These are phyloP conservation scores for Astreopora myriophthalma DNA, from an alignment of 64 coral and sea anemone genomes.

Conservation along the genomic window DNA sequence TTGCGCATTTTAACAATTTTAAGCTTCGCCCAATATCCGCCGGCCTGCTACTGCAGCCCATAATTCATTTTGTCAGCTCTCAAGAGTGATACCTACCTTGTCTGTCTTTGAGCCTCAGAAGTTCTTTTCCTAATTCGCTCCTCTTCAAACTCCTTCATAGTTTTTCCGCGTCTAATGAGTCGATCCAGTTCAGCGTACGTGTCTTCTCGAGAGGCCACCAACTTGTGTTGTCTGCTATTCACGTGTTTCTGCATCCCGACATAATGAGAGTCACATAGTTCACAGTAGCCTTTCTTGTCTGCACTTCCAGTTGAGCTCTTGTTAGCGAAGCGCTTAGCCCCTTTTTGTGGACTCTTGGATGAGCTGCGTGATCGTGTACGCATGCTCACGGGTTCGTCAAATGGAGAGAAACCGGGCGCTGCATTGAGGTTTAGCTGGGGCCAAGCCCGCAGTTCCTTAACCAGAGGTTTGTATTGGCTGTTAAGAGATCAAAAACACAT, in stretches of 20 bases:
- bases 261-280: constrained; percentile 56
- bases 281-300: constrained; percentile 72
- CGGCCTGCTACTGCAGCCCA: too few species aligned
- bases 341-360: constrained; percentile 46
- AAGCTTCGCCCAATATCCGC: too few species aligned
- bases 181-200: constrained; percentile 63
- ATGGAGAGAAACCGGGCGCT: constrained; percentile 37
- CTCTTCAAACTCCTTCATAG: constrained; percentile 50
- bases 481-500: not conserved
- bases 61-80: not conserved
- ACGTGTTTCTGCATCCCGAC: constrained; percentile 25
- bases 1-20: too few species aligned
- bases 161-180: constrained; percentile 45
- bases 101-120: not conserved
- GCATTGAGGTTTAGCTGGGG: constrained; percentile 38
- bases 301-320: not conserved
- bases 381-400: constrained; percentile 70
- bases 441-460: constrained; percentile 61
- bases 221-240: constrained; percentile 32
- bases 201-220: constrained; percentile 2
- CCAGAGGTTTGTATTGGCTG: constrained; percentile 62
- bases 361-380: constrained; percentile 68
- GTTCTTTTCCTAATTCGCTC: not conserved
- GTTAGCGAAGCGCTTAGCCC: not conserved
- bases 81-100: not conserved